Base-by-base conservation (phyloP, 1,140 invertebrate genomes). In the Drosophila navojoa region DNA sequence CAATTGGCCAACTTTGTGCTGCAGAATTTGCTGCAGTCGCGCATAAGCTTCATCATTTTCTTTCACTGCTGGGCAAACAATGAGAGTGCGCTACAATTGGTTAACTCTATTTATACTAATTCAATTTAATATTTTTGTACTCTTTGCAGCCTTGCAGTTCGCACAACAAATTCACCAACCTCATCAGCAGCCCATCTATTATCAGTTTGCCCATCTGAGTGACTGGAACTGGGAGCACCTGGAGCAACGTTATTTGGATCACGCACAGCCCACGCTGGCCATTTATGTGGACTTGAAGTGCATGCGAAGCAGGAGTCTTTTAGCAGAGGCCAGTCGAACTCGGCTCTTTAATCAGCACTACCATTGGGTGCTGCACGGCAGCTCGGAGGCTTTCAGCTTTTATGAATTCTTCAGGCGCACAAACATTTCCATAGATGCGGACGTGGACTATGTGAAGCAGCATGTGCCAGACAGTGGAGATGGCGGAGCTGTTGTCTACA, bases 261-360 rank as follows among this genome's bases (percentile, higher is more conserved):
- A 87, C 32, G 16, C 50, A 9, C 71, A 74, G 27, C 86, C 86
- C 6, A 79, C 69, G 5, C 29, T 91, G 7, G 90, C 67, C 0
- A 70, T 90, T 10, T 91, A 79, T 76, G 64, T 91, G 45, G 90
- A 91, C 27, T 25, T 91, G 45, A 67, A 71, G 29, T 91, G 90
- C 40, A 9, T 54, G 3, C 38, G 70, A 5, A 54, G 73, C 1
- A 47, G 52, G 40, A 54, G 32, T 3, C 29, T 90, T 1, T 47
- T 91, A 7, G 29, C 49, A 19, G 47, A 81, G 78, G 77, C 73
- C 2, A 79, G 80, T 70, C 50, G 50, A 0, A 10, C 63, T 5
- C 70, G 82, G 27, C 60, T 91, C 0, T 91, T 76, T 49, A 91
- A 85, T 49, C 80, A 91, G 29, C 86, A 91, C 40, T 91, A 89